A percentile compares a stretch with the other conserved stretches of the same genome.
phyloP scores from a whole-genome alignment of 2,888 invertebrate genomes.

The Chymomyza amoena region DNA sequence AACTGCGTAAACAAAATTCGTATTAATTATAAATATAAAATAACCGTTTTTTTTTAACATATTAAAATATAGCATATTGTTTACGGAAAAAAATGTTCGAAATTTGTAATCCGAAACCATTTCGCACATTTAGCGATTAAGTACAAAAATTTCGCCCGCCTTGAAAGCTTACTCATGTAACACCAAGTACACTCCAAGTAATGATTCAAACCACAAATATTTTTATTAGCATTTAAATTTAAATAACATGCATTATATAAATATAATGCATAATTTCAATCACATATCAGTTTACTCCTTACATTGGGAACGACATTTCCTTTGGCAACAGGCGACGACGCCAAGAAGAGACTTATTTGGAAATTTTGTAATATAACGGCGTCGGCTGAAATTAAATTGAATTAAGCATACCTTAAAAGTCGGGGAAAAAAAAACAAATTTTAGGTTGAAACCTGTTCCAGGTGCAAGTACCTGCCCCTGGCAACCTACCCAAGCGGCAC shows the following conservation, averaged over 20 bases:
- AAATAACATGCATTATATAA: neutral
- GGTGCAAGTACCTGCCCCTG: conserved; percentile 2
- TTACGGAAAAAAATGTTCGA: neutral
- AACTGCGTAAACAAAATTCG: too few species aligned
- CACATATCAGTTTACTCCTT: neutral
- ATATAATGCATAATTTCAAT: neutral
- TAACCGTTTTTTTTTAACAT: too few species aligned
- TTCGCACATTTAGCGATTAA: neutral
- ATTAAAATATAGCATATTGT: too few species aligned
- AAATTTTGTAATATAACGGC: conserved; percentile 58
- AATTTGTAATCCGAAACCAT: neutral
- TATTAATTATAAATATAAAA: too few species aligned
- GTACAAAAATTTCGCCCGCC: neutral
- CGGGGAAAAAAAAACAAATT: neutral
- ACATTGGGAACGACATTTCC: neutral
- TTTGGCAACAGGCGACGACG: neutral
- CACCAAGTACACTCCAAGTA: neutral
- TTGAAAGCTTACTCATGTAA: neutral
- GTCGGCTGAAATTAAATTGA: conserved; percentile 61
- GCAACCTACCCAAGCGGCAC: neutral
- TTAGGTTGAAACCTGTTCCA: conserved; percentile 47
- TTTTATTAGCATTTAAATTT: neutral
- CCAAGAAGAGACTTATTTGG: neutral
- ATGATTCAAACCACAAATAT: neutral
- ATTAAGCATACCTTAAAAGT: conserved; percentile 52